Evolutionary conservation across 2,797 vertebrate genomes (phyloP), one percentile per base, ranked within the genome.

Genomic region (Periparus ater): DNA sequence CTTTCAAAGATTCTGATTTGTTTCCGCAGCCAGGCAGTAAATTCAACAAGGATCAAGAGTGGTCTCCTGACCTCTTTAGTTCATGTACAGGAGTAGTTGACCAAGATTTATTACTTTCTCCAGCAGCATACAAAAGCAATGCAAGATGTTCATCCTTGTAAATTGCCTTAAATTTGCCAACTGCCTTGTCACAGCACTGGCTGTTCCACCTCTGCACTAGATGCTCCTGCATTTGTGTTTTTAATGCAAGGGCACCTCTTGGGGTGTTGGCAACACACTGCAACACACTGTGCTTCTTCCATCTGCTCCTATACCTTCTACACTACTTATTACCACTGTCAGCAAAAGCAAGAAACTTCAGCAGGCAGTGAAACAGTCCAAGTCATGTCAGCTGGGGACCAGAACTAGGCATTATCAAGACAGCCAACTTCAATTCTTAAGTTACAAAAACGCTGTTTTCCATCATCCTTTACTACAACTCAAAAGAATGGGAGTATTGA

Each of bases 241-340:
- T 27, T 60, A 32, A 54, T 42, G 16, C 3, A 4, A 12, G 6
- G 34, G 38, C 40, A 68, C 21, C 27, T 71, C 47, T 7, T 2
- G 7, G 17, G 23, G 9, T 34, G 7, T 1, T 67, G n/a, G 21
- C n/a, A 77, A 45, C 47, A 47, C 2, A 1, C 27, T 53, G 0
- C 2, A n/a, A n/a, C n/a, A 18, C 0, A 3, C 19, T 34, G 23
- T 42, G 21, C 36, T 72, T 80, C 55, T 42, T 67, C 15, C 14
- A 82, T 60, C 57, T 80, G 50, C 47, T 45, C 42, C 63, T 27
- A 11, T 9, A 68, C 16, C 47, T 72, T 47, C 63, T 38, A 45
- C 9, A 3, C 9, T 23, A 36, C 23, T 51, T 15, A 53, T 65
- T 60, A 57, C 27, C 48, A 63, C 57, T 36, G 16, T 8, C 30